Evolutionary conservation across 2,888 invertebrate species (phyloP).

Genomic region (Watsonalla binaria): DNA sequence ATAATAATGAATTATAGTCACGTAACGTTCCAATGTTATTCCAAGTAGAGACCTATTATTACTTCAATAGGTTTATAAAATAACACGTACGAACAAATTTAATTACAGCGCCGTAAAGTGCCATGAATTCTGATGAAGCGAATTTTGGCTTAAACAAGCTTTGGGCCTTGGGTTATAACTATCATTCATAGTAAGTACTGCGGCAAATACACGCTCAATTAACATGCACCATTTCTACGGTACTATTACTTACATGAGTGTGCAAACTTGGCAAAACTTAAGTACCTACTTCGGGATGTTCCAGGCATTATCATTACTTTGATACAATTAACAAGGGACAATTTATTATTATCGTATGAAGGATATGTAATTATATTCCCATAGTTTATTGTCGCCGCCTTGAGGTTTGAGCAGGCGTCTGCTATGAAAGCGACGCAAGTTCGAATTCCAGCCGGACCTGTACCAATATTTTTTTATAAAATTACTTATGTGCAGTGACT

Average conservation of each 20-base stretch:
- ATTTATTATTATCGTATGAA: too few relatives aligned
- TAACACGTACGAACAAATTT: slow-evolving; percentile 9
- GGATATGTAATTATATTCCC: too few relatives aligned
- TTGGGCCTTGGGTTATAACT: not conserved
- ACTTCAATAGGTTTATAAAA: not conserved
- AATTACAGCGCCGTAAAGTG: slow-evolving; percentile 13
- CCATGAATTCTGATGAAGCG: slow-evolving; percentile 7
- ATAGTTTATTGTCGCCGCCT: too few relatives aligned
- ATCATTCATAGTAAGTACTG: slow-evolving; percentile 7
- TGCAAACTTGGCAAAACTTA: not conserved
- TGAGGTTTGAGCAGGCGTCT: too few relatives aligned
- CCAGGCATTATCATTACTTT: too few relatives aligned
- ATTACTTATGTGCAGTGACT: too few relatives aligned
- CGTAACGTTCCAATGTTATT: slow-evolving; percentile 15
- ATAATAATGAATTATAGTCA: slow-evolving; percentile 19
- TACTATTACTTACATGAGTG: not conserved
- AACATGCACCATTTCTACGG: slow-evolving; percentile 4
- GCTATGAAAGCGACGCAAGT: too few relatives aligned
- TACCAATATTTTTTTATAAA: too few relatives aligned
- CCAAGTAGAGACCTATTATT: not conserved
- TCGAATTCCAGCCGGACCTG: too few relatives aligned
- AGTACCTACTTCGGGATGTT: too few relatives aligned
- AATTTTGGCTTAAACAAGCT: slow-evolving; percentile 8
- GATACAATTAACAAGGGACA: too few relatives aligned
- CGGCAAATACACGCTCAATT: slow-evolving; percentile 11